phyloP scores from a whole-genome alignment of 2,888 invertebrate genomes.

The Strigamia transsilvanica region DNA sequence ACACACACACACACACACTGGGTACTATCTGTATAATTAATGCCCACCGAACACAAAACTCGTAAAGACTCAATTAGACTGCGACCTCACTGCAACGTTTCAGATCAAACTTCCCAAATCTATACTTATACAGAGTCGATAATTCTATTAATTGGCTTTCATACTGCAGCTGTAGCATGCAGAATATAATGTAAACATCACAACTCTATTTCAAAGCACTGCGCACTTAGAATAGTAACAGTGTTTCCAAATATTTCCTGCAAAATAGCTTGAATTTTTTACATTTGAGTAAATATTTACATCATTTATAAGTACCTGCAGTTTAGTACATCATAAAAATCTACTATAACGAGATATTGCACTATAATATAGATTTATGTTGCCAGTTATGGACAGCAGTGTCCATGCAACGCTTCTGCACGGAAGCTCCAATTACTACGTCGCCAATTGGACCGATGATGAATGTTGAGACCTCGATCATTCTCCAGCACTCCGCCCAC shows the following conservation, averaged over 20 bases:
- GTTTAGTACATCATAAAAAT: constrained; percentile 39
- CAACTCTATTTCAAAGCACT: constrained; percentile 1
- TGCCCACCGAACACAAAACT: constrained; percentile 40
- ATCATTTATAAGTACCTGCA: constrained; percentile 41
- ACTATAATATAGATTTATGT: constrained; percentile 44
- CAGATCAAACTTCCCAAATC: background rate
- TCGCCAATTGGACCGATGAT: constrained; percentile 46
- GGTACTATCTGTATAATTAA: constrained; percentile 27
- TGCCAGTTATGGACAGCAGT: constrained; percentile 33
- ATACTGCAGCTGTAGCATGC: background rate
- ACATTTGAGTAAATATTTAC: constrained; percentile 41
- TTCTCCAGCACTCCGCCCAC: constrained; percentile 8
- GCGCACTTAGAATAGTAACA: background rate
- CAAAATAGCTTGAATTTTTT: constrained; percentile 13
- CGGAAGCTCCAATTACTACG: constrained; percentile 45
- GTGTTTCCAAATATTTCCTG: background rate
- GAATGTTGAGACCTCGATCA: constrained; percentile 49
- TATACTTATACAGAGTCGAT: background rate
- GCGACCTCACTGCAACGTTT: background rate
- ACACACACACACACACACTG: constrained; percentile 1
- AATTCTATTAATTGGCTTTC: constrained; percentile 7
- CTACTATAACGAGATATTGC: constrained; percentile 42
- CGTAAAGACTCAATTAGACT: constrained; percentile 43
- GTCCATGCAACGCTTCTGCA: constrained; percentile 46
- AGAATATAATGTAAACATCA: background rate